Base-by-base conservation (phyloP, 2,113 vertebrate species). In the Rhea pennata region DNA sequence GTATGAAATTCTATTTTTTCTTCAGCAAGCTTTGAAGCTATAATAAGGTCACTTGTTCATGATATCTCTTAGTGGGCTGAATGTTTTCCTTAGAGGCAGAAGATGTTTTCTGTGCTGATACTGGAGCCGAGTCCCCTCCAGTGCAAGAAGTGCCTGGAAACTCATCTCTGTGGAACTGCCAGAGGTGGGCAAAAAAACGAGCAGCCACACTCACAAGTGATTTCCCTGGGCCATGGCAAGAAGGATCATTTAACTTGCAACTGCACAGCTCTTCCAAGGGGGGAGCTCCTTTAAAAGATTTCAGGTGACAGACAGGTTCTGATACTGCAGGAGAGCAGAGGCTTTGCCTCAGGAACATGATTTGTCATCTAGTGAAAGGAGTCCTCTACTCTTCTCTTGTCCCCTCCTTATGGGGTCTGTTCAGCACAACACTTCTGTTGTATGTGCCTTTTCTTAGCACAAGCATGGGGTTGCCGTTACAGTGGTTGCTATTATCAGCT, bases 171-270 rank as follows among this genome's bases (percentile, higher is more conserved):
- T 22, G 1, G 5, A 56, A 33, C 4, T 29, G 40, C 7, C 33
- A 66, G 53, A 61, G 6, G 8, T 46, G 72, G 77, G 22, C 8
- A 79, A n/a, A 65, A 39, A 64, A 66, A 46, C 0, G 0, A 82
- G 12, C 6, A 54, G 13, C 3, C 5, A 0, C 13, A 10, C 6
- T 53, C 40, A 48, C 4, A 19, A 0, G 1, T 6, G 6, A 26
- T 36, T 90, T 80, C 87, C 50, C 39, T 75, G 20, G 2, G 0
- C 0, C 39, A 11, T 26, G 9, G 72, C 22, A 70, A 39, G 26
- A 20, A 74, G 16, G 3, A 29, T 15, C 15, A 54, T 39, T 72
- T 40, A 76, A 65, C 15, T 69, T 16, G 20, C 36, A 77, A 6
- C 9, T 64, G 36, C 36, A 58, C 6, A 58, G 8, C 12, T 42